Base-by-base conservation (phyloP, 2,888 invertebrate genomes). In the Germaria angustata region DNA sequence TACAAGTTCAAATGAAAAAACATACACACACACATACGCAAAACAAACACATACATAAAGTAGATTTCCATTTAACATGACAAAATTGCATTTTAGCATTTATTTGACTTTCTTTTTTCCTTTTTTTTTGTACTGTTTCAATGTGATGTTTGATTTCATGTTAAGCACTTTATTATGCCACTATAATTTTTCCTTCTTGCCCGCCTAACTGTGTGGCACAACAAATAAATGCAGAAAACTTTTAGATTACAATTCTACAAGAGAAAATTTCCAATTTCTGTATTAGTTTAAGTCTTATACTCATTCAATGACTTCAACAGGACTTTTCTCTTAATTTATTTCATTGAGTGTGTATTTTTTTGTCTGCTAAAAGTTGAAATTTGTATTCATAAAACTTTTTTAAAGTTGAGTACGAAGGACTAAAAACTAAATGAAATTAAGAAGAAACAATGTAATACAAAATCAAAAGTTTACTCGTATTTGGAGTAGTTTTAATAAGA, bases 41-140 rank as follows among this genome's bases (percentile, higher is more conserved):
- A 46, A 20, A 2, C 11, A 20, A 41, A 73, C 6, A 44, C 0
- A 15, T 28, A 44, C n/a, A n/a, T n/a, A n/a, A 34, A 39, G 20
- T 22, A 39, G 69, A 69, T 78, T 78, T 78, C 36, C 55, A 71
- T 78, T 49, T 41, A 32, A 78, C 71, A 78, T 49, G 63, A 17
- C 34, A 11, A 65, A 78, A 72, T 57, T 68, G 22, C 39, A 59
- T 32, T 76, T 65, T 51, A n/a, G 28, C 20, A 51, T 63, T 20
- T 32, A 51, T 63, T 20, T 32, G 2, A 13, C 24, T 39, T 51
- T 22, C 57, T 13, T 20, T 34, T 34, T 15, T 46, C 44, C 7
- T n/a, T 41, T 53, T 11, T 8, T 7, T 9, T 28, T 28, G 6
- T 36, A 71, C 55, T 41, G 11, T 24, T 59, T 22, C 17, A 7